Evolutionary conservation across 2,797 vertebrate genomes (phyloP).

Genomic region (Anisognathus igniventris): DNA sequence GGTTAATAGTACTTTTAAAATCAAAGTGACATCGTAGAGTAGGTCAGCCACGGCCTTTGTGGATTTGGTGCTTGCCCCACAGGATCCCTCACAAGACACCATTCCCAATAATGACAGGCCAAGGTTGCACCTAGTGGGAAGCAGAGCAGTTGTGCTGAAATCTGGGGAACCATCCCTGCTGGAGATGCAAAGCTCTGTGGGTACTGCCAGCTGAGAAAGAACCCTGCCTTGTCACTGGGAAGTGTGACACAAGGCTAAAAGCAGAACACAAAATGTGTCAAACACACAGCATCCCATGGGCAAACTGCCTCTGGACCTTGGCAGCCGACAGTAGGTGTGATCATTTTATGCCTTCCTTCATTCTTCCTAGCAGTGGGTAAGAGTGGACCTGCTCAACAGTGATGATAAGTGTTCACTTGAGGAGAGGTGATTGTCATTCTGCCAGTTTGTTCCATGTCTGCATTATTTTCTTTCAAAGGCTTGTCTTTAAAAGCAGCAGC

Average conservation of each 20-base stretch:
- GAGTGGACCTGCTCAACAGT: neutral
- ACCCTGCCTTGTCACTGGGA: neutral
- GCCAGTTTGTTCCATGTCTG: neutral
- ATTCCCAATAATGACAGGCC: neutral
- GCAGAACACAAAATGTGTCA: slow-evolving; percentile 12
- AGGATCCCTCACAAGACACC: neutral
- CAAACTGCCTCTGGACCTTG: neutral
- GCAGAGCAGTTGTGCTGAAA: neutral
- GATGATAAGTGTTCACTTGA: slow-evolving; percentile 21
- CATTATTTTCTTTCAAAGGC: neutral
- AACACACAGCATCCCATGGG: neutral
- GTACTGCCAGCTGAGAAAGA: neutral
- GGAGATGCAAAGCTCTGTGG: neutral
- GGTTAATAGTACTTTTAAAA: slow-evolving; percentile 61
- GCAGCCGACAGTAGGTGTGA: neutral
- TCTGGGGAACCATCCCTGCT: neutral
- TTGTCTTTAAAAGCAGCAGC: neutral
- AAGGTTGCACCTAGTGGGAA: accelerated
- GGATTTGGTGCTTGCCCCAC: slow-evolving; percentile 11
- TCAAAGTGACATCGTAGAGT: slow-evolving; percentile 25
- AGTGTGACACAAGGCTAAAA: neutral
- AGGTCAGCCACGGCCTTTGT: slow-evolving; percentile 35
- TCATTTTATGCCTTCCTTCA: slow-evolving; percentile 20
- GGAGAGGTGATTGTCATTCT: neutral
- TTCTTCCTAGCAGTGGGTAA: neutral